phyloP scores from a whole-genome alignment of 2,113 vertebrate species.

The Isurus oxyrinchus region DNA sequence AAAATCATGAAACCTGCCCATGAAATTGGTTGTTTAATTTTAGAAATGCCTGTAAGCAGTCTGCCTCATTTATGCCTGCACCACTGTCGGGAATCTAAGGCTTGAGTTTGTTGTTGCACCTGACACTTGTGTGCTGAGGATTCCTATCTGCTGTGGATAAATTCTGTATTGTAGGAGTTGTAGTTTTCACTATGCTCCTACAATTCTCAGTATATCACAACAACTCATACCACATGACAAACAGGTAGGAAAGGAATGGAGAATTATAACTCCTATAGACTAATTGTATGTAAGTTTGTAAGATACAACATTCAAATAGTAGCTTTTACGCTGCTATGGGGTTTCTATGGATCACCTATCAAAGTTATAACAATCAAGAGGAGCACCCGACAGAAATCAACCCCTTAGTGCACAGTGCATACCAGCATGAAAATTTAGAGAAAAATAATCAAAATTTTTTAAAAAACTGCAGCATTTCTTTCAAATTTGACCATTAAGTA shows the following conservation, averaged over 20 bases:
- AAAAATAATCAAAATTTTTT: background rate
- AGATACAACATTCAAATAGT: background rate
- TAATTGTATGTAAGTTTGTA: background rate
- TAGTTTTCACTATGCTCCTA: background rate
- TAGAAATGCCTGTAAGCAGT: background rate
- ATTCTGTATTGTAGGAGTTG: background rate
- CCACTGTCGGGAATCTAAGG: background rate
- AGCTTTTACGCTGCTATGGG: background rate
- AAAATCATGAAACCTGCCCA: background rate
- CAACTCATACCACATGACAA: background rate
- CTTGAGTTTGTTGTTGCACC: background rate
- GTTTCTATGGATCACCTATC: background rate
- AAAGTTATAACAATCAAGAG: background rate
- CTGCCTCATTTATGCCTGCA: background rate
- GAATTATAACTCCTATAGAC: background rate
- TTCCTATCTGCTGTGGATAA: background rate
- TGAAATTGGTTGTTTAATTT: background rate
- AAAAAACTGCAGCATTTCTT: background rate
- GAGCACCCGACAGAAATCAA: background rate
- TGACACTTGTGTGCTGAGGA: background rate
- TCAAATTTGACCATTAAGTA: background rate
- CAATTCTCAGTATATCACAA: background rate
- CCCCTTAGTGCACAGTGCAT: background rate
- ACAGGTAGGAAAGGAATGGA: background rate
- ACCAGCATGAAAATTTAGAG: background rate